Evolutionary conservation across 2,113 vertebrate genomes (phyloP).

Genomic region (Bubo blakistoni): DNA sequence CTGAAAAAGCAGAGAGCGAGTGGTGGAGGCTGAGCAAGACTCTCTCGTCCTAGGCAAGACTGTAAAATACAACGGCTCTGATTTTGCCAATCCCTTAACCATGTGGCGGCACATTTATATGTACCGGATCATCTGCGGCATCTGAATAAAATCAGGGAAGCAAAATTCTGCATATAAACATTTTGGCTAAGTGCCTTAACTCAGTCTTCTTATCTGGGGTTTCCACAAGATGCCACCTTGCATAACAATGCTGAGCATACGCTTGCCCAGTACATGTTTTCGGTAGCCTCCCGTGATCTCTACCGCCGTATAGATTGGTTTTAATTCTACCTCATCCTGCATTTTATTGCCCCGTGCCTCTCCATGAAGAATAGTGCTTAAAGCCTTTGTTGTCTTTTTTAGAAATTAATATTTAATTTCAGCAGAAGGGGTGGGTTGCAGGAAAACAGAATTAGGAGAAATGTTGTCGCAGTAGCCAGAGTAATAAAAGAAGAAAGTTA

Average conservation of each 20-base stretch:
- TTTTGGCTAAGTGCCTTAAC: slow-evolving; percentile 61
- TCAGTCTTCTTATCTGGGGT: slow-evolving; percentile 52
- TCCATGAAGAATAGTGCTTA: background rate
- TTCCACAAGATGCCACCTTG: slow-evolving; percentile 57
- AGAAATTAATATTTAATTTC: slow-evolving; percentile 37
- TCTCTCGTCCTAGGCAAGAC: slow-evolving; percentile 45
- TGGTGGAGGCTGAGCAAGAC: slow-evolving; percentile 44
- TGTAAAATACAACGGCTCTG: slow-evolving; percentile 59
- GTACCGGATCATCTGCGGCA: slow-evolving; percentile 49
- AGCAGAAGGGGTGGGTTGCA: background rate
- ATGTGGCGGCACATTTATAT: slow-evolving; percentile 40
- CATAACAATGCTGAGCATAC: slow-evolving; percentile 47
- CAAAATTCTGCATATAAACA: slow-evolving; percentile 65
- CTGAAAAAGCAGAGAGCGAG: slow-evolving; percentile 53
- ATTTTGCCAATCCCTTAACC: slow-evolving; percentile 61
- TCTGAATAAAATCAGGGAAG: slow-evolving; percentile 69
- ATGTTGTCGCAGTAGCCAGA: background rate
- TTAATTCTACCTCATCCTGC: background rate
- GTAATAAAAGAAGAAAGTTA: slow-evolving; percentile 6
- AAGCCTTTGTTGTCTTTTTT: background rate
- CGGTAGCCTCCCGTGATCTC: slow-evolving; percentile 17
- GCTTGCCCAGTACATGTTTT: background rate
- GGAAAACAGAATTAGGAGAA: background rate
- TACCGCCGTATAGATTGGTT: background rate
- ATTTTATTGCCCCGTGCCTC: background rate